Evolutionary conservation across 2,113 vertebrate species (phyloP).

Genomic region (Erythrocercus mccallii): DNA sequence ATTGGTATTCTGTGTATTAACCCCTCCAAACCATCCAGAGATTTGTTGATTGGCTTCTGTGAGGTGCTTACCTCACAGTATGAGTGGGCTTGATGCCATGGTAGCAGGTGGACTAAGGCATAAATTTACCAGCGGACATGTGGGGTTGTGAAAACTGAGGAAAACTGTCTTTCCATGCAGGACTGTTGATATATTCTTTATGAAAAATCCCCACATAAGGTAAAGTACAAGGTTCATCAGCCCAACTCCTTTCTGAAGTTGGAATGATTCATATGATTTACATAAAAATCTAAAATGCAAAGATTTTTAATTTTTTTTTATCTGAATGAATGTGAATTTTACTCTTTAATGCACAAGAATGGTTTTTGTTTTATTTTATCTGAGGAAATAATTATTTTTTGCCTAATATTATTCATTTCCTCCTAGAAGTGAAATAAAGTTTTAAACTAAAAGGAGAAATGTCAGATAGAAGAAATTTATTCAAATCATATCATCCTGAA

Average conservation of each 20-base stretch:
- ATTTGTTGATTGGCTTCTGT: conserved; percentile 12
- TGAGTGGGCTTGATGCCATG: not conserved
- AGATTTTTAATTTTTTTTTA: not conserved
- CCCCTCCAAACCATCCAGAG: not conserved
- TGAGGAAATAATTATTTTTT: not conserved
- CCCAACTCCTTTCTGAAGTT: not conserved
- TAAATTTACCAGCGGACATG: not conserved
- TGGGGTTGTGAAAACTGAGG: not conserved
- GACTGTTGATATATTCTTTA: not conserved
- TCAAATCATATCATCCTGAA: not conserved
- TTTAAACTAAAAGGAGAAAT: not conserved
- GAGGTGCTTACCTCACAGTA: not conserved
- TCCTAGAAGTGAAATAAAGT: not conserved
- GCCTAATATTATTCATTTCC: not conserved
- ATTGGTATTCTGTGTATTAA: not conserved
- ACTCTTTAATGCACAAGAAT: not conserved
- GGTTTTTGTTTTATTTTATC: rapidly evolving
- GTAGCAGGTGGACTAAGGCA: conserved; percentile 9
- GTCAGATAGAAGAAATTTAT: not conserved
- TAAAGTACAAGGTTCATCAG: not conserved
- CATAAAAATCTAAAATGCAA: not conserved
- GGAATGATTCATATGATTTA: not conserved
- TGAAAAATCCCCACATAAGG: not conserved
- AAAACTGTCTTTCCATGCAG: not conserved
- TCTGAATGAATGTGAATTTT: not conserved